These are phyloP conservation scores for Nephrotoma guestfalica DNA, from an alignment of 2,888 invertebrate species.

Conservation along the genomic window DNA sequence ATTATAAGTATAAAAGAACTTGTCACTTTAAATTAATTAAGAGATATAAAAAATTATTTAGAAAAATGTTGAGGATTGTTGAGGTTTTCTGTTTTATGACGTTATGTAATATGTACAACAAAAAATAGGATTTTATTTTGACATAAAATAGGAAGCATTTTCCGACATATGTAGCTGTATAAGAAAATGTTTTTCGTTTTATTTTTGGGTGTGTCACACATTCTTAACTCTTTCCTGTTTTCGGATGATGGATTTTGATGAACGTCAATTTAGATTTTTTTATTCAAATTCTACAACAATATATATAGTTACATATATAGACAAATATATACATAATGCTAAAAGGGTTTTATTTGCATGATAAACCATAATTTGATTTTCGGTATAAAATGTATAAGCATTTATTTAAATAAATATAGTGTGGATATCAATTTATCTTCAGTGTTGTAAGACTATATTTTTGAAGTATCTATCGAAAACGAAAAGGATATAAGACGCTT, in stretches of 20 bases:
- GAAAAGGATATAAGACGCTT: no score
- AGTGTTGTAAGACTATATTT: no score
- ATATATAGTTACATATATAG: not conserved
- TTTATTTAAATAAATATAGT: not conserved
- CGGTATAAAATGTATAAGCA: not conserved
- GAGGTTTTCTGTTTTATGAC: not conserved
- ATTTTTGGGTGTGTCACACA: not conserved
- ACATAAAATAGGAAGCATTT: not conserved
- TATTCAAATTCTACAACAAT: not conserved
- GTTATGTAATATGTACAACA: not conserved
- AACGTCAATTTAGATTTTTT: not conserved
- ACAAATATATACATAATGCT: not conserved
- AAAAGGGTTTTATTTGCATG: not conserved
- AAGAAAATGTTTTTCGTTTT: not conserved
- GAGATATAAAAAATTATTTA: not conserved
- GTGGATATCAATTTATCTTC: not conserved
- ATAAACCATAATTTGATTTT: not conserved
- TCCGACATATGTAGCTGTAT: not conserved
- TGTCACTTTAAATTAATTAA: not conserved
- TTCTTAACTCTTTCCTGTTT: not conserved
- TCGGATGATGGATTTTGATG: not conserved
- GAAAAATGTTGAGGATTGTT: not conserved
- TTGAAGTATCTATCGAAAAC: no score
- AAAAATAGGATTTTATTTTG: not conserved
- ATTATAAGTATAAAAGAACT: not conserved